phyloP scores from a whole-genome alignment of 2,113 vertebrate genomes.

The Cephalopterus ornatus region DNA sequence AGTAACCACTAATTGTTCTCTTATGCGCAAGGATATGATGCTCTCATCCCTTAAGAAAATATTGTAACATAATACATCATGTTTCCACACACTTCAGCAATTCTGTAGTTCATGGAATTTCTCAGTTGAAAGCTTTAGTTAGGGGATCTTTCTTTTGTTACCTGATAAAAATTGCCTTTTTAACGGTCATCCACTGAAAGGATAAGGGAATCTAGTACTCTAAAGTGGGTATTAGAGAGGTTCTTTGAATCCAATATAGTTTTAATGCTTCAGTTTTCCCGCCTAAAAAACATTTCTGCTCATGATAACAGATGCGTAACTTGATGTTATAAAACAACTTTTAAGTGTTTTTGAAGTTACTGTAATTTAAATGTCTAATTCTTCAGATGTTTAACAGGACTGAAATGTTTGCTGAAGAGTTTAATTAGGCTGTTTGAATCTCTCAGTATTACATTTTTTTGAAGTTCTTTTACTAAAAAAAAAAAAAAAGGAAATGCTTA shows the following conservation, averaged over 20 bases:
- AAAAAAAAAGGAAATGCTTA: not conserved
- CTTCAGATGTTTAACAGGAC: not conserved
- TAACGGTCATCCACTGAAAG: not conserved
- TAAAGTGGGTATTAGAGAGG: not conserved
- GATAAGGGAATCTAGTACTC: not conserved
- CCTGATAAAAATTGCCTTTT: not conserved
- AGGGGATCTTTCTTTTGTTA: not conserved
- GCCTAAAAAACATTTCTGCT: not conserved
- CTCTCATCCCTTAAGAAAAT: not conserved
- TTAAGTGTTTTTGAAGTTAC: not conserved
- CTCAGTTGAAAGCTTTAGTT: not conserved
- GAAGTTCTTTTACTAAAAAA: not conserved
- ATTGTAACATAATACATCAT: accelerated
- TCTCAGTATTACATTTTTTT: not conserved
- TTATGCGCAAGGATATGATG: not conserved
- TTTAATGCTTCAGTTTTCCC: not conserved
- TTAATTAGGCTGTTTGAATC: not conserved
- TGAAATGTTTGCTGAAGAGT: not conserved
- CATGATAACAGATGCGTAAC: not conserved
- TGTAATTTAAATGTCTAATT: not conserved
- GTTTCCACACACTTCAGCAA: not conserved
- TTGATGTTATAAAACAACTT: not conserved
- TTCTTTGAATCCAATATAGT: not conserved
- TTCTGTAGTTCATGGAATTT: not conserved
- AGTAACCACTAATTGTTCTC: not conserved